A percentile compares a stretch with the other conserved stretches of the same genome.
Evolutionary conservation across 2,797 vertebrate genomes (phyloP).

Genomic region (Huso huso): DNA sequence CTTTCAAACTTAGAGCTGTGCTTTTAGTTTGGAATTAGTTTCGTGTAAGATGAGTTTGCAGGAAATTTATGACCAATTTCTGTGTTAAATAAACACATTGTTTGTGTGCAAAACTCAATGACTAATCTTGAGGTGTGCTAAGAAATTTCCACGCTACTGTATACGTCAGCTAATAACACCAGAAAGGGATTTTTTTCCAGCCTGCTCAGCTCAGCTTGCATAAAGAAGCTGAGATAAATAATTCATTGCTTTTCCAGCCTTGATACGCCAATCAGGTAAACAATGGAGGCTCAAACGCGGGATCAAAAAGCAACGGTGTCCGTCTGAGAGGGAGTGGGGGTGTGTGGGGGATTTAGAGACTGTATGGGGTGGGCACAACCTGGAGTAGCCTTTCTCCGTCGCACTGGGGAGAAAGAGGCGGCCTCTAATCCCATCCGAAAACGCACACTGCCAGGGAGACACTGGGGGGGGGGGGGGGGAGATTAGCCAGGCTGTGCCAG

Average conservation of each 20-base stretch:
- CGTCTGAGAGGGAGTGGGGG: not conserved
- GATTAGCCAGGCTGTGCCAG: constrained; percentile 20
- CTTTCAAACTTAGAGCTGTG: too few species aligned
- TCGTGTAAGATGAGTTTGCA: too few species aligned
- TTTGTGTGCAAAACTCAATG: too few species aligned
- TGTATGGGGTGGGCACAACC: not conserved
- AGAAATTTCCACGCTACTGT: too few species aligned
- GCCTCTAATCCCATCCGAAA: not conserved
- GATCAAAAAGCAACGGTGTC: not conserved
- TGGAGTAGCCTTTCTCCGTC: not conserved
- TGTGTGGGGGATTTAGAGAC: not conserved
- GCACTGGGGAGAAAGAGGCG: not conserved
- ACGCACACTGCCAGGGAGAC: not conserved
- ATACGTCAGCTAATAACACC: too few species aligned
- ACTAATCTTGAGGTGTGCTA: too few species aligned
- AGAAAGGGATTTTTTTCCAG: too few species aligned
- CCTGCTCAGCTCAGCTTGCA: too few species aligned
- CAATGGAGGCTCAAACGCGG: not conserved
- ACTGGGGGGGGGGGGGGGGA: not conserved
- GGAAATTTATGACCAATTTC: too few species aligned
- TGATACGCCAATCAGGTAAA: not conserved
- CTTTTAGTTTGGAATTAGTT: too few species aligned
- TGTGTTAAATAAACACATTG: too few species aligned
- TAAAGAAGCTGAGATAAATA: constrained; percentile 7
- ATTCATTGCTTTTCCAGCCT: constrained; percentile 1